Conservation (phyloP, 1,140 invertebrate genomes). For the Leptoteleia sp. region DNA sequence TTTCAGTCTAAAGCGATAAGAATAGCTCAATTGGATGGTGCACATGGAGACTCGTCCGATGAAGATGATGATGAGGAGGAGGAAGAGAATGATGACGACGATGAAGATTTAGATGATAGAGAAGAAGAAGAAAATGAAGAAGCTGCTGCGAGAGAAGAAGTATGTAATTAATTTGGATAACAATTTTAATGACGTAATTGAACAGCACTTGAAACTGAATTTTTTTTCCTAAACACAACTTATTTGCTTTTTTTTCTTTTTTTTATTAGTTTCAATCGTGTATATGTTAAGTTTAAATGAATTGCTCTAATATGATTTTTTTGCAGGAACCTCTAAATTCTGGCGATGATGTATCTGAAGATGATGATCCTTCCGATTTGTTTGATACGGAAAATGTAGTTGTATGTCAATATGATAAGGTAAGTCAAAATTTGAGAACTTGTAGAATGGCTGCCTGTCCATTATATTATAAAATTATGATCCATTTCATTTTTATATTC, state of each 20-base stretch:
- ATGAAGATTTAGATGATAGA: conserved; percentile 85
- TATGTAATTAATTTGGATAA: no score
- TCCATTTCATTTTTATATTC: no score
- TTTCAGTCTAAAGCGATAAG: conserved; percentile 36
- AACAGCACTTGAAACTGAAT: no score
- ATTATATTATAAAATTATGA: no score
- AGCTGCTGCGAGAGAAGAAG: conserved; percentile 82
- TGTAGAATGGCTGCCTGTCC: no score
- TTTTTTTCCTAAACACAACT: no score
- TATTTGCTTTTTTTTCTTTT: no score
- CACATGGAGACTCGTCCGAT: conserved; percentile 87
- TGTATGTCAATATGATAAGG: conserved; percentile 99
- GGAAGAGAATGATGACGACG: conserved; percentile 88
- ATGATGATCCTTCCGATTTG: conserved; percentile 96
- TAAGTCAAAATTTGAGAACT: no score
- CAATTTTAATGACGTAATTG: no score
- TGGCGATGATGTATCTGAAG: conserved; percentile 97
- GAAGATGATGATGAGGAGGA: conserved; percentile 90
- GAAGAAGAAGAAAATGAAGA: conserved; percentile 88
- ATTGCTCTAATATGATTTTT: no score
- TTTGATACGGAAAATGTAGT: conserved; percentile 99
- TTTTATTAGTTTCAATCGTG: no score
- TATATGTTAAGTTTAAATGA: no score
- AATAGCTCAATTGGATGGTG: conserved; percentile 86
- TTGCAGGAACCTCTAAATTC: conserved; percentile 95